Base-by-base conservation (phyloP, 2,797 vertebrate species). In the Lepilemur ruficaudatus region DNA sequence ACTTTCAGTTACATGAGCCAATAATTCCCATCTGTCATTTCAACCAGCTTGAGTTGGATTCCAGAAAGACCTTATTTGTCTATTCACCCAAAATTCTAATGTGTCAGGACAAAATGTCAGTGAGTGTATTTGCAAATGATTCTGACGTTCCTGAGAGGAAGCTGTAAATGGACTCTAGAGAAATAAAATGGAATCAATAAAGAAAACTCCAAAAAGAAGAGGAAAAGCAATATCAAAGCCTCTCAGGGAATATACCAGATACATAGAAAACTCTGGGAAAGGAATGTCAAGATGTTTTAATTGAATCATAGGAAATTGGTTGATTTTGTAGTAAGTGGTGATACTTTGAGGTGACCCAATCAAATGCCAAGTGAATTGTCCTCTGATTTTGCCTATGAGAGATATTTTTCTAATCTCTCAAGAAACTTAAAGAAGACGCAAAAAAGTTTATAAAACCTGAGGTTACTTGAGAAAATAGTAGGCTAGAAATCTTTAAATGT, bases 401-500 rank as follows among this genome's bases (percentile, higher is more conserved):
- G 22, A 41, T 79, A 48, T 30, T 93, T 14, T 82, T 94, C 41
- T 80, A 86, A 84, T 91, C 20, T 46, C 59, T 84, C 32, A 79
- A 81, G 30, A 93, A 90, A 55, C 38, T 52, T 75, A 32, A 83
- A 91, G 20, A 93, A 32, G 32, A 57, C 43, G 48, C 61, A 30
- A 90, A 50, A 50, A 81, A 35, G 25, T 13, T 13, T 20, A 5
- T 90, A 72, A 59, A 30, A 57, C 17, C 8, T 48, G 7, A 30
- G 0, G 11, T 32, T 83, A 87, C 25, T 59, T 52, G 35, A 55
- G 4, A 85, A 87, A 80, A 75, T 8, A 11, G 22, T 89, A 91
- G 78, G 72, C 38, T 67, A 67, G 91, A 89, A 86, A 59, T 0
- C 3, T 88, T 65, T 75, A 90, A 95, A 95, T 84, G 69, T 84